Evolutionary conservation across 2,888 invertebrate genomes (phyloP).

Genomic region (Drosophila kuntzei): DNA sequence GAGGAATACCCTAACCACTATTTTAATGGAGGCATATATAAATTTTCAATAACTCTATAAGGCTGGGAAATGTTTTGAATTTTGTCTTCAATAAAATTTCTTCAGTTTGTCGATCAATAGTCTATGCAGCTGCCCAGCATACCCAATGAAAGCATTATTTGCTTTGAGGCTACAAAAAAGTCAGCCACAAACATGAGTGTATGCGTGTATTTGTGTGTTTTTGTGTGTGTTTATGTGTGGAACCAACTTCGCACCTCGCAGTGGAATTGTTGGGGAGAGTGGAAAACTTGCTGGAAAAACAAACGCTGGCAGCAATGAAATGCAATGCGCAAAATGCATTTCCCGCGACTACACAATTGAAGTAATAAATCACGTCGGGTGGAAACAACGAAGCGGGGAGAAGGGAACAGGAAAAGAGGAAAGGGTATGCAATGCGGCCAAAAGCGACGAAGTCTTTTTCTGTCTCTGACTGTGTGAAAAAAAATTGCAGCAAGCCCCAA

Average conservation of each 20-base stretch:
- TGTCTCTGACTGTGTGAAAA: conserved; percentile 43
- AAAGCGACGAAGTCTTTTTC: conserved; percentile 30
- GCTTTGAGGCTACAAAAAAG: conserved; percentile 9
- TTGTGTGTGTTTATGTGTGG: conserved; percentile 38
- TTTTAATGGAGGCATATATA: neutral
- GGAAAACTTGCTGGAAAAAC: conserved; percentile 52
- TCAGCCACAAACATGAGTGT: conserved; percentile 61
- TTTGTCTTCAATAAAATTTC: too few species aligned
- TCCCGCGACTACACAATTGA: conserved; percentile 79
- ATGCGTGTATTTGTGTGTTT: conserved; percentile 39
- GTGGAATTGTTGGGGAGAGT: neutral
- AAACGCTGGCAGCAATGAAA: conserved; percentile 76
- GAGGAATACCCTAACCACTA: neutral
- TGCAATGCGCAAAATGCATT: conserved; percentile 80
- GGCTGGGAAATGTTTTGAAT: neutral
- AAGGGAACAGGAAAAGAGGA: neutral
- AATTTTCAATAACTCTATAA: neutral
- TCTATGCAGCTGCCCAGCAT: neutral
- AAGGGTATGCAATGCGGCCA: conserved; percentile 40
- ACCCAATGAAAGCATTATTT: conserved; percentile 14
- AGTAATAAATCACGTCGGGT: conserved; percentile 75
- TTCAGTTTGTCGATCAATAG: neutral
- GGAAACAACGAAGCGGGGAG: conserved; percentile 24
- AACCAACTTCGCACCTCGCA: conserved; percentile 71
- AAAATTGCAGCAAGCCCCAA: conserved; percentile 45